Base-by-base conservation (phyloP, 2,888 invertebrate genomes). In the Agrotis clavis region DNA sequence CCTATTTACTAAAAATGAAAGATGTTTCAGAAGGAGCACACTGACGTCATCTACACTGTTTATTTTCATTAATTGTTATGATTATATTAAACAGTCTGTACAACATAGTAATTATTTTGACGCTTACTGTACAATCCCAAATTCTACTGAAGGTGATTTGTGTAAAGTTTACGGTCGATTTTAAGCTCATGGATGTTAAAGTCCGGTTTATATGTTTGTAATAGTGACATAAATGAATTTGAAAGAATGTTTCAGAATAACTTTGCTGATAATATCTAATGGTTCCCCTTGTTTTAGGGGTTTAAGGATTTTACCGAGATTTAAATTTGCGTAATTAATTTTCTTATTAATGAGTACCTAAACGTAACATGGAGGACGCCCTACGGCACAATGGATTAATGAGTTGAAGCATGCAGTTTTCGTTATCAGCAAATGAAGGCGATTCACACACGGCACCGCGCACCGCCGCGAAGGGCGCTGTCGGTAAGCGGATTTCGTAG, bases 111-210 rank as follows among this genome's bases (percentile, higher is more conserved):
- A 21, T 71, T 48, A 48, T 41, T 54, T 48, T 64, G 1, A 54
- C 16, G 16, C n/a, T 16, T n/a, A 62, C 21, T 21, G 47, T 35
- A 63, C n/a, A 54, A 41, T 41, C 1, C 25, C 11, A 16, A 62
- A 47, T 47, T 48, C n/a, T 25, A 4, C n/a, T 11, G 19, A 7
- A 48, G 14, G 14, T 65, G 13, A 56, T 45, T 72, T 72, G 9
- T 35, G 35, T 45, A 57, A 50, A 56, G 50, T 72, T 74, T 74
- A 50, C 50, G 25, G 13, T 41, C 41, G 2, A 30, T 56, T 50
- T 65, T 25, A 11, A 56, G 9, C 18, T 50, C 41, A 74, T 16
- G 66, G 9, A 66, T 66, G 21, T 16, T 74, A 50, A 51, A 56
- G 6, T 66, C 21, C 45, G 30, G 14, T 35, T 66, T 21, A 50